A percentile compares a stretch with the other conserved stretches of the same genome.
Conservation (phyloP, 1,140 invertebrate genomes). For the Drosophila serrata region DNA sequence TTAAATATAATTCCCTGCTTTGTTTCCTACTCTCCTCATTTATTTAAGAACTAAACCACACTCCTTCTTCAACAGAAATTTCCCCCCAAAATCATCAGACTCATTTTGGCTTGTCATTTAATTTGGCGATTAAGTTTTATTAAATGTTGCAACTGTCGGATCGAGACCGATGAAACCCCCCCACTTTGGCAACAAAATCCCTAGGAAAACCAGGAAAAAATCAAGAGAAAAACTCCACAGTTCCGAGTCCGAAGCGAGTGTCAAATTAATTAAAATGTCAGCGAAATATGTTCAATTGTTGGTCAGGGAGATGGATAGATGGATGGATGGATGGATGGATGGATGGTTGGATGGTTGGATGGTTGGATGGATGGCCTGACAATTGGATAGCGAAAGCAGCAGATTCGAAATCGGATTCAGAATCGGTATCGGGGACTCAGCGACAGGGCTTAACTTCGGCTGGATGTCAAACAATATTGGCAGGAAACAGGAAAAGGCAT, state of each 20-base stretch:
- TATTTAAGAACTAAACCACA: neutral
- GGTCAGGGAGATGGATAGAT: conserved; percentile 63
- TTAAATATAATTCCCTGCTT: neutral
- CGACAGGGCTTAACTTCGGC: conserved; percentile 23
- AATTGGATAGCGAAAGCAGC: conserved; percentile 12
- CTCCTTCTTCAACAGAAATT: neutral
- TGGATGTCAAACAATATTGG: conserved; percentile 71
- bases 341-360: conserved; percentile 18
- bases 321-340: conserved; percentile 34
- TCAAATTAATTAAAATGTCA: conserved; percentile 85
- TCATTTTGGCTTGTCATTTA: conserved; percentile 32
- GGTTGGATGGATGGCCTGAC: conserved; percentile 30
- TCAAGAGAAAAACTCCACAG: neutral
- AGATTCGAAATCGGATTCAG: conserved; percentile 31
- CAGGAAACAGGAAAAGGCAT: conserved; percentile 42
- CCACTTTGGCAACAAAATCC: conserved; percentile 27
- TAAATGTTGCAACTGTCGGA: conserved; percentile 60
- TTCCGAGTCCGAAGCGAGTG: conserved; percentile 57
- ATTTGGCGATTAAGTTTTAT: conserved; percentile 67
- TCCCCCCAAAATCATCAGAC: neutral
- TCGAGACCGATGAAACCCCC: conserved; percentile 47
- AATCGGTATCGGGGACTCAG: conserved; percentile 19
- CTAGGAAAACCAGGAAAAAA: conserved; percentile 11
- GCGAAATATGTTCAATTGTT: conserved; percentile 84
- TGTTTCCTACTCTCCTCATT: neutral